Conservation (phyloP, 2,113 vertebrate genomes). For the Dicerorhinus sumatrensis region DNA sequence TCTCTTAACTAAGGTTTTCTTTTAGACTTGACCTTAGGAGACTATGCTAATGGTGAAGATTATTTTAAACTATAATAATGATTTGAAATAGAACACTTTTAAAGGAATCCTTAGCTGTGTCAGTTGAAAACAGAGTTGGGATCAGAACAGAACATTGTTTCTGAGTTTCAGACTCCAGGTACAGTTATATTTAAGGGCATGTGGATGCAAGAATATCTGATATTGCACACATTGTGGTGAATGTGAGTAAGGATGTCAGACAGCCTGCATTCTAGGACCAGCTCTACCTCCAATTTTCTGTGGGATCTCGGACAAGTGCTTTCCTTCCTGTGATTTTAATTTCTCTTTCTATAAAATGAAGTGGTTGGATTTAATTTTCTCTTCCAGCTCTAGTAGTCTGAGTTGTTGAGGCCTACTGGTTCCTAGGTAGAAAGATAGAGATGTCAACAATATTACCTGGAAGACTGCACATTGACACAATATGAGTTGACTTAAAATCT, state of each 20-base stretch:
- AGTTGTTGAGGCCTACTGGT: neutral
- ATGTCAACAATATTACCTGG: neutral
- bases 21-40: neutral
- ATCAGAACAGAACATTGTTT: neutral
- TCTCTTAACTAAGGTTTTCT: constrained; percentile 1
- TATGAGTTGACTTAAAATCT: constrained; percentile 26
- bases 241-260: neutral
- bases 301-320: neutral
- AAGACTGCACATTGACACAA: neutral
- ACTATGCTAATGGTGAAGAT: neutral
- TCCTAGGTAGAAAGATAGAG: neutral
- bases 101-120: neutral
- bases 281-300: neutral
- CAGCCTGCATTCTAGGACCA: neutral
- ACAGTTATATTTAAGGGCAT: neutral
- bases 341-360: constrained; percentile 33
- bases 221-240: neutral
- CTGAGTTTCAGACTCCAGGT: neutral
- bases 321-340: neutral
- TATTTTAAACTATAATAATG: constrained; percentile 34
- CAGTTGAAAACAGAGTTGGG: neutral
- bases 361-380: neutral
- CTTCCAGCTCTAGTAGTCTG: neutral
- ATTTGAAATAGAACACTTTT: neutral
- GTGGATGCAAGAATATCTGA: neutral